Percentiles rank a stretch among this genome's conserved stretches.
Conservation (phyloP, 2,113 vertebrate species). For the Solea senegalensis region DNA sequence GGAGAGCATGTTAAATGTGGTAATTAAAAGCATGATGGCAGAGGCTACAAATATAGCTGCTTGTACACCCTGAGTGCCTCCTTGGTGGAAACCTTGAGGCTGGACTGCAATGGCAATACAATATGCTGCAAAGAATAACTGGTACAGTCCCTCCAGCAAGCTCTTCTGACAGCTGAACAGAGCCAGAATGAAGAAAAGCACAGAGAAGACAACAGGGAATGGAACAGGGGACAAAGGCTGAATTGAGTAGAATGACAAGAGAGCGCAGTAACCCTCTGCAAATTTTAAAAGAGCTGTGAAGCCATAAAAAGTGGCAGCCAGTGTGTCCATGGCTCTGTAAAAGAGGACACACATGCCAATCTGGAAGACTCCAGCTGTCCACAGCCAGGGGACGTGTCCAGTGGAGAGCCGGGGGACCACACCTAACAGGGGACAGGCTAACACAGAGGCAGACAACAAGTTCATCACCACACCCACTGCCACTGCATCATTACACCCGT, state of each 20-base stretch:
- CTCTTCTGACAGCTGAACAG: constrained; percentile 82
- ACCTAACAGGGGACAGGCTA: constrained; percentile 84
- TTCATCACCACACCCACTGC: constrained; percentile 82
- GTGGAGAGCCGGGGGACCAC: constrained; percentile 78
- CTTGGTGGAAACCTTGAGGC: constrained; percentile 81
- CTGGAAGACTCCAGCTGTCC: constrained; percentile 86
- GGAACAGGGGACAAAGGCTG: constrained; percentile 74
- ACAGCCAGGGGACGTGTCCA: constrained; percentile 89
- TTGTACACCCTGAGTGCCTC: constrained; percentile 84
- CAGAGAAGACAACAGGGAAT: constrained; percentile 81
- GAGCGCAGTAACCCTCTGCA: constrained; percentile 83
- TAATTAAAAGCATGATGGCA: constrained; percentile 76
- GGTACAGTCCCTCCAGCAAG: constrained; percentile 81
- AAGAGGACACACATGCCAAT: constrained; percentile 80
- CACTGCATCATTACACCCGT: constrained; percentile 43
- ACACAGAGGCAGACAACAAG: constrained; percentile 83
- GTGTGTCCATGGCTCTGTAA: constrained; percentile 81
- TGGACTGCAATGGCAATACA: constrained; percentile 83
- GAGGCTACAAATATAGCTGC: constrained; percentile 85
- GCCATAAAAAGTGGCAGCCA: constrained; percentile 84
- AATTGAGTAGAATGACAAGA: constrained; percentile 72
- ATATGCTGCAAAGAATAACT: constrained; percentile 83
- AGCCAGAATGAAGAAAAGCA: constrained; percentile 83
- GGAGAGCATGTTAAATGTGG: constrained; percentile 76
- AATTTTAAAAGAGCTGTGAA: constrained; percentile 85